phyloP scores from a whole-genome alignment of 2,113 vertebrate species.

The Drymodes brunneopygia region DNA sequence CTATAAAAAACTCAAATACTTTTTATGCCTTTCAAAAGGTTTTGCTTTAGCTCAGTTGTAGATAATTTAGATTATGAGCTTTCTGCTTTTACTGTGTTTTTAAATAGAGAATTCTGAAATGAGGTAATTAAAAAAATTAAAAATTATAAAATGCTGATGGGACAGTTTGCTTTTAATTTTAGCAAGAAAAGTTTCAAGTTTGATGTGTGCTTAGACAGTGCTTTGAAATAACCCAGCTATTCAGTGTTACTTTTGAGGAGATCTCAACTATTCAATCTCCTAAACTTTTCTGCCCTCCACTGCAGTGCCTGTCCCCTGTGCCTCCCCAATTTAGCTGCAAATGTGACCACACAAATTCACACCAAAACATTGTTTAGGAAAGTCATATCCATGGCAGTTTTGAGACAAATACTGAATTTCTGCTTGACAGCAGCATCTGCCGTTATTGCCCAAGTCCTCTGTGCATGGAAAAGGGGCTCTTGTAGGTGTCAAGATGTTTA shows the following conservation, averaged over 20 bases:
- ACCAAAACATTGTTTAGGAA: neutral
- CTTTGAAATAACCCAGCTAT: neutral
- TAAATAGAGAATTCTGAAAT: neutral
- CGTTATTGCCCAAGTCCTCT: neutral
- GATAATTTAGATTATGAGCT: neutral
- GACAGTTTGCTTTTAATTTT: neutral
- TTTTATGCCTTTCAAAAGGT: neutral
- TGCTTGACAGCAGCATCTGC: neutral
- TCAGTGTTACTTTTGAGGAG: neutral
- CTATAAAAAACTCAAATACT: neutral
- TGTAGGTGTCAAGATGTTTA: neutral
- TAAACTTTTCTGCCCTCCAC: neutral
- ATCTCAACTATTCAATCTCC: neutral
- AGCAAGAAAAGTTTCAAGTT: neutral
- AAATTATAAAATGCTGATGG: neutral
- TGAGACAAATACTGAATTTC: neutral
- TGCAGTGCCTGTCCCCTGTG: neutral
- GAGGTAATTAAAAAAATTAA: rapidly evolving
- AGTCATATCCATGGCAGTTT: neutral
- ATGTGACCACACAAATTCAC: neutral
- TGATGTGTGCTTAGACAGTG: neutral
- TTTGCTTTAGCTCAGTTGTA: neutral
- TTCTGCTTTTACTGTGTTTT: neutral
- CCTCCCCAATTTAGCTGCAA: neutral
- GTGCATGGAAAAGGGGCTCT: neutral